A percentile compares a stretch with the other conserved stretches of the same genome.
phyloP scores from a whole-genome alignment of 2,113 vertebrate genomes.

The Haplotaxodon microlepis region DNA sequence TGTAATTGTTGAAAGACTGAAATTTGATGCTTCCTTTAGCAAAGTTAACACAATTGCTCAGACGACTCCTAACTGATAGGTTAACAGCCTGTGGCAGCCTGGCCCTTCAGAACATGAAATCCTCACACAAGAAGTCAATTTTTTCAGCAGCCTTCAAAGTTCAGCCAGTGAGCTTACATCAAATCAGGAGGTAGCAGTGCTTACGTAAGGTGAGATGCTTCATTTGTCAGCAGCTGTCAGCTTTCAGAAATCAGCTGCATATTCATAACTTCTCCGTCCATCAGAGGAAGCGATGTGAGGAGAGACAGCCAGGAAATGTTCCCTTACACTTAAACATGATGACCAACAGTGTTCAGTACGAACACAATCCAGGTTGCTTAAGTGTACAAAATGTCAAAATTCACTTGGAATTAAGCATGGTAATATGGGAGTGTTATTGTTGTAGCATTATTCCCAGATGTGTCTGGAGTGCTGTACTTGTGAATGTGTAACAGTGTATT shows the following conservation, averaged over 20 bases:
- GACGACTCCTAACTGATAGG: not conserved
- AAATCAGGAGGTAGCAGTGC: not conserved
- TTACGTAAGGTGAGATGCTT: slow-evolving; percentile 16
- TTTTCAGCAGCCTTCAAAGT: not conserved
- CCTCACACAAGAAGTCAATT: not conserved
- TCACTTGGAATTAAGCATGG: not conserved
- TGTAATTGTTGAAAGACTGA: not conserved
- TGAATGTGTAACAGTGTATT: not conserved
- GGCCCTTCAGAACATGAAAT: not conserved
- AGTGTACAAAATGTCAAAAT: not conserved
- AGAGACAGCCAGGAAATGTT: not conserved
- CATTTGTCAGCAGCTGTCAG: slow-evolving; percentile 13
- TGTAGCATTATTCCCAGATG: not conserved
- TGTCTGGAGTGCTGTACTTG: not conserved
- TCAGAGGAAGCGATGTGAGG: slow-evolving; percentile 5
- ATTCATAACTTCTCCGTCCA: slow-evolving; percentile 23
- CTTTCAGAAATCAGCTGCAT: slow-evolving; percentile 9
- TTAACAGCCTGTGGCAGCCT: not conserved
- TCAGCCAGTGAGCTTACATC: not conserved
- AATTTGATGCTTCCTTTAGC: not conserved
- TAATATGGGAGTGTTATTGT: not conserved
- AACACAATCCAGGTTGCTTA: not conserved
- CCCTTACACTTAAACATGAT: not conserved
- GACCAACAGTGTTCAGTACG: not conserved
- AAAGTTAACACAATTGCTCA: not conserved